These are phyloP conservation scores for Echinometra lucunter DNA, from an alignment of 53 echinoderm and acorn worm genomes.

Conservation along the genomic window DNA sequence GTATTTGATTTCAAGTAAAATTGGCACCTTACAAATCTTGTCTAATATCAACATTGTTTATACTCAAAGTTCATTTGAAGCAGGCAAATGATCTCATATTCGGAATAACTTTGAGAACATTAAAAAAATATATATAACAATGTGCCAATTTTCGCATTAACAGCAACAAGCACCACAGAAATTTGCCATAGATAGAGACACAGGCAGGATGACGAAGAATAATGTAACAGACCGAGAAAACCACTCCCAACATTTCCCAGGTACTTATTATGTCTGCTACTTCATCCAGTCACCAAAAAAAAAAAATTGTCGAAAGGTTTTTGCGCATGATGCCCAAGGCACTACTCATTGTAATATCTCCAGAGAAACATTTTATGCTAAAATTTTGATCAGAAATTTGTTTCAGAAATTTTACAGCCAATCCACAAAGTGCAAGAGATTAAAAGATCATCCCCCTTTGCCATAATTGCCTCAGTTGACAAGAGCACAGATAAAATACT, in stretches of 20 bases:
- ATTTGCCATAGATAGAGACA: neutral
- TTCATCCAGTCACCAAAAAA: neutral
- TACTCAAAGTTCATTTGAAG: too few relatives aligned
- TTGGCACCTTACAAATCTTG: too few relatives aligned
- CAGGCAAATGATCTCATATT: too few relatives aligned
- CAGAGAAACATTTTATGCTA: neutral
- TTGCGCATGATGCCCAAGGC: neutral
- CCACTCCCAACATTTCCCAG: neutral
- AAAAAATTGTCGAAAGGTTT: neutral
- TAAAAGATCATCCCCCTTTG: slow-evolving; percentile 42
- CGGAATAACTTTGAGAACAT: too few relatives aligned
- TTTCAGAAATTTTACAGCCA: neutral
- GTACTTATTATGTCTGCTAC: neutral
- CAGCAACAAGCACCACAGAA: neutral
- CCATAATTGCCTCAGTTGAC: slow-evolving; percentile 25
- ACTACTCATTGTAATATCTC: neutral
- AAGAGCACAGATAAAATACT: neutral
- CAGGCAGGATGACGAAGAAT: neutral
- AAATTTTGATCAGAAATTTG: neutral
- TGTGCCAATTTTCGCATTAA: too few relatives aligned
- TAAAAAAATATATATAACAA: too few relatives aligned
- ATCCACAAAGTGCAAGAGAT: slow-evolving; percentile 29
- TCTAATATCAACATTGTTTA: too few relatives aligned
- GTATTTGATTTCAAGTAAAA: too few relatives aligned
- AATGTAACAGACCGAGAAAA: neutral